Conservation (phyloP, 2,797 vertebrate genomes). For the Galagoides demidoff region DNA sequence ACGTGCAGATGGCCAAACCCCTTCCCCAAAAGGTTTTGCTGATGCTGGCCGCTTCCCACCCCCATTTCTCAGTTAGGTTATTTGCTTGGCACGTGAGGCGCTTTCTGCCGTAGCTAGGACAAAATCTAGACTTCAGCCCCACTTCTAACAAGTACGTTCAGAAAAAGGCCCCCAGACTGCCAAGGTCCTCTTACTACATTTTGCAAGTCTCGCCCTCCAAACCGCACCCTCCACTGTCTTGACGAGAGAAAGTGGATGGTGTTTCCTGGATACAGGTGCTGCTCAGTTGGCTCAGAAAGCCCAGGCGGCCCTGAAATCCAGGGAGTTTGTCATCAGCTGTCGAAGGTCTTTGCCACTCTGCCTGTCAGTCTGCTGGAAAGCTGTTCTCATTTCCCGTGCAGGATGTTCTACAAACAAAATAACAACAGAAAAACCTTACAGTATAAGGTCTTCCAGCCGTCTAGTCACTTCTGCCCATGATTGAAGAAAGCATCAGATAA, state of each 20-base stretch:
- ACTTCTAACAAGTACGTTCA: background rate
- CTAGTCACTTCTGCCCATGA: background rate
- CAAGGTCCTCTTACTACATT: background rate
- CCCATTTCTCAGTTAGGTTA: background rate
- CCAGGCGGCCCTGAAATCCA: background rate
- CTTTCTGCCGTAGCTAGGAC: background rate
- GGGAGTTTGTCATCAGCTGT: background rate
- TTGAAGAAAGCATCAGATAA: background rate
- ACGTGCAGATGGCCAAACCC: background rate
- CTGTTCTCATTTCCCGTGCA: background rate
- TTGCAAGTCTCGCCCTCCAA: background rate
- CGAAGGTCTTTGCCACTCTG: background rate
- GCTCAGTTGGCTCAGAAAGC: background rate
- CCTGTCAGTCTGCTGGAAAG: background rate
- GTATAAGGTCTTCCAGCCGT: background rate
- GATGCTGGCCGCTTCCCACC: background rate
- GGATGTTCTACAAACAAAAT: background rate
- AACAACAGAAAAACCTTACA: background rate
- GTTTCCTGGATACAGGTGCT: background rate
- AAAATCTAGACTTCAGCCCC: background rate
- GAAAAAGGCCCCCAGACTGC: background rate
- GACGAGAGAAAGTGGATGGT: background rate
- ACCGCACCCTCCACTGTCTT: background rate
- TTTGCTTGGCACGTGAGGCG: background rate
- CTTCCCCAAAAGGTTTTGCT: background rate